Conservation (phyloP, 2,797 vertebrate species). For the Nannoperca obscura region DNA sequence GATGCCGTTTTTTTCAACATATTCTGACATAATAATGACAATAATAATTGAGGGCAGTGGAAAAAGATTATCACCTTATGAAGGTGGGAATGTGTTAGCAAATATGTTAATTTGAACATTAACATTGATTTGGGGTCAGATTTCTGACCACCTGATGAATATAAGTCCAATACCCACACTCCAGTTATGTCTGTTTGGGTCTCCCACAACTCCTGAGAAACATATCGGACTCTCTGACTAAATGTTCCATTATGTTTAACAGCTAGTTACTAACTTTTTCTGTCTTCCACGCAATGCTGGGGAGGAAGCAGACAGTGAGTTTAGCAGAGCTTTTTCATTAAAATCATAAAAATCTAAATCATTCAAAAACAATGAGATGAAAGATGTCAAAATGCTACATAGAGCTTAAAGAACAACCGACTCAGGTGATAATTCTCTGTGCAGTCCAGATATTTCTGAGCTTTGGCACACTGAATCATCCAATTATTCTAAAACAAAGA, state of each 20-base stretch:
- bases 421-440: neutral
- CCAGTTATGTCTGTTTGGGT: too few relatives aligned
- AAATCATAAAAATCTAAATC: neutral
- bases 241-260: neutral
- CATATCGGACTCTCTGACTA: neutral
- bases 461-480: neutral
- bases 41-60: neutral
- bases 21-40: constrained; percentile 2
- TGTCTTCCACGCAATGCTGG: neutral
- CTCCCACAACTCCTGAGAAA: neutral
- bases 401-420: neutral
- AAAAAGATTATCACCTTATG: neutral
- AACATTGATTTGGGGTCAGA: neutral
- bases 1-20: neutral
- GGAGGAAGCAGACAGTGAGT: neutral
- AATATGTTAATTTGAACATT: neutral
- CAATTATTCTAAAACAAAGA: neutral
- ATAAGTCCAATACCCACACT: too few relatives aligned
- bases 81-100: neutral
- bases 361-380: neutral
- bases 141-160: neutral
- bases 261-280: neutral
- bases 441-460: neutral
- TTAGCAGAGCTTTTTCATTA: neutral
- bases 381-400: neutral